Percentiles rank a stretch among this genome's conserved stretches.
These are phyloP conservation scores for Oligia fasciuncula DNA, from an alignment of 2,888 invertebrate genomes.

Conservation along the genomic window DNA sequence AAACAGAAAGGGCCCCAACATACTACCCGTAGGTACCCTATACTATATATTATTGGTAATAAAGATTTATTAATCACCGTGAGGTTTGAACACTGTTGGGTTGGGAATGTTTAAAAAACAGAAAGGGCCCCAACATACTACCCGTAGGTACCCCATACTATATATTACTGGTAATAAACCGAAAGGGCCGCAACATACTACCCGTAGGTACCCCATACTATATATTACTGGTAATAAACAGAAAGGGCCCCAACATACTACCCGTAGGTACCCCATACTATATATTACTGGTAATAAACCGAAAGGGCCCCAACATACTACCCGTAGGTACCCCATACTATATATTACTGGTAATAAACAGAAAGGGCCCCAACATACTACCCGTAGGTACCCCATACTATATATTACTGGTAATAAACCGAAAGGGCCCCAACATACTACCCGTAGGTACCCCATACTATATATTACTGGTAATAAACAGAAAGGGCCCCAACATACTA, in stretches of 20 bases:
- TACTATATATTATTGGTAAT: too few species aligned
- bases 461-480: too few species aligned
- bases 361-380: not conserved
- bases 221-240: too few species aligned
- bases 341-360: too few species aligned
- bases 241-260: not conserved
- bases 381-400: not conserved
- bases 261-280: not conserved
- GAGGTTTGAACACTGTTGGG: too few species aligned
- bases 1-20: too few species aligned
- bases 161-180: too few species aligned
- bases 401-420: too few species aligned
- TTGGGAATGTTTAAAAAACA: too few species aligned
- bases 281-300: too few species aligned
- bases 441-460: not conserved
- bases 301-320: not conserved
- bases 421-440: not conserved
- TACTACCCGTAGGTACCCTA: too few species aligned
- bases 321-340: not conserved
- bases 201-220: not conserved
- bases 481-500: not conserved
- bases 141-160: not conserved
- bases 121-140: not conserved
- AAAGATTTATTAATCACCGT: too few species aligned
- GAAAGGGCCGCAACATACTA: not conserved